Base-by-base conservation (phyloP, 2,797 vertebrate genomes). In the Pseudopleuronectes americanus region DNA sequence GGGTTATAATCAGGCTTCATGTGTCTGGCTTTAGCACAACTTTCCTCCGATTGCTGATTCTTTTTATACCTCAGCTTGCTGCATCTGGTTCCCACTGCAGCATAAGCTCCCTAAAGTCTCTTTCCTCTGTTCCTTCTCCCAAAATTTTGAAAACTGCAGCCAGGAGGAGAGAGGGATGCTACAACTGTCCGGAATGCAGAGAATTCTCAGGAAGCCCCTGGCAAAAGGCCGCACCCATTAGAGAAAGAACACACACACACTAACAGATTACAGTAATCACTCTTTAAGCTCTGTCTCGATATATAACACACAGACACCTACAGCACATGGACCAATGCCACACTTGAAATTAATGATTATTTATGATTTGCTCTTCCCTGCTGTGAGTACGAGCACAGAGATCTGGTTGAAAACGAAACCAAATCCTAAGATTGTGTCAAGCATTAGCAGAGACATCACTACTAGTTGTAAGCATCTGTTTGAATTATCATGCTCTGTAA, bases 101-200 rank as follows among this genome's bases (percentile, higher is more conserved):
- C 68, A 68, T n/a, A 47, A 41, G 16, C 17, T 76, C 55, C 4
- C 26, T 43, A 0, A 41, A 60, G 14, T 66, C 26, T 68, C 21
- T 24, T n/a, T 58, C n/a, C 22, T 58, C n/a, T 22, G 31, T 28
- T 72, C 41, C 45, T 77, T 59, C 48, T 73, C 21, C 12, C 19
- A 9, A 56, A 45, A 62, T 74, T 66, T 19, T 87, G 84, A 85
- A 49, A 62, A 24, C 74, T 88, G 84, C 78, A 81, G 41, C 68
- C 59, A 55, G 64, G 48, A 85, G 56, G 71, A 13, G 19, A 67
- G 64, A 88, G 52, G 74, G 83, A 86, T 84, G 74, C 72, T 88
- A 9, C 80, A 74, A 64, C 62, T 62, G 64, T 57, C 53, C 81
- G 84, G 87, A 89, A 90, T 88, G 83, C 79, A 83, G 89, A 87